Evolutionary conservation across 2,888 invertebrate genomes (phyloP).

Genomic region (Hydraecia micacea): DNA sequence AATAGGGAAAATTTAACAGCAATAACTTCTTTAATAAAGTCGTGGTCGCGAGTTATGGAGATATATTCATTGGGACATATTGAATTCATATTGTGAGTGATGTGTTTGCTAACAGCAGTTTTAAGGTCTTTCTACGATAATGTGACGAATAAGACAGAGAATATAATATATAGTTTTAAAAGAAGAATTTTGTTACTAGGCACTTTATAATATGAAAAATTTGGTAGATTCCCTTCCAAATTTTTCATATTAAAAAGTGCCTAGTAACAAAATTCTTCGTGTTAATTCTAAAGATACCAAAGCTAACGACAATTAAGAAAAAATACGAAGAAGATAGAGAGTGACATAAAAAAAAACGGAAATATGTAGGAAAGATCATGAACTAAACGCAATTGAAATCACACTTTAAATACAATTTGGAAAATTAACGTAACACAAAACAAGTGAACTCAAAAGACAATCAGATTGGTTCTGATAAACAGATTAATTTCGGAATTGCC

Average conservation of each 20-base stretch:
- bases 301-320: not conserved
- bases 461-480: constrained; percentile 16
- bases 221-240: not conserved
- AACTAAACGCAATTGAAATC: not conserved
- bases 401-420: not conserved
- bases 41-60: constrained; percentile 63
- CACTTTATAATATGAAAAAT: not conserved
- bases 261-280: not conserved
- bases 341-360: too few relatives aligned
- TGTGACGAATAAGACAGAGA: not conserved
- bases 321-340: not conserved
- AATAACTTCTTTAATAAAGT: constrained; percentile 72
- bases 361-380: not conserved
- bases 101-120: constrained; percentile 17
- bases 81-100: constrained; percentile 57
- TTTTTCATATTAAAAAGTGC: too few relatives aligned
- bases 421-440: constrained; percentile 5
- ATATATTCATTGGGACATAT: constrained; percentile 66
- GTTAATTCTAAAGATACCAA: not conserved
- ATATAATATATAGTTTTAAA: not conserved
- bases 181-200: not conserved
- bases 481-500: constrained; percentile 29
- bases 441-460: constrained; percentile 33
- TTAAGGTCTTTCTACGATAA: not conserved
- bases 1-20: constrained; percentile 78